These are phyloP conservation scores for Spisula subtruncata DNA, from an alignment of 2,888 invertebrate genomes.

Conservation along the genomic window DNA sequence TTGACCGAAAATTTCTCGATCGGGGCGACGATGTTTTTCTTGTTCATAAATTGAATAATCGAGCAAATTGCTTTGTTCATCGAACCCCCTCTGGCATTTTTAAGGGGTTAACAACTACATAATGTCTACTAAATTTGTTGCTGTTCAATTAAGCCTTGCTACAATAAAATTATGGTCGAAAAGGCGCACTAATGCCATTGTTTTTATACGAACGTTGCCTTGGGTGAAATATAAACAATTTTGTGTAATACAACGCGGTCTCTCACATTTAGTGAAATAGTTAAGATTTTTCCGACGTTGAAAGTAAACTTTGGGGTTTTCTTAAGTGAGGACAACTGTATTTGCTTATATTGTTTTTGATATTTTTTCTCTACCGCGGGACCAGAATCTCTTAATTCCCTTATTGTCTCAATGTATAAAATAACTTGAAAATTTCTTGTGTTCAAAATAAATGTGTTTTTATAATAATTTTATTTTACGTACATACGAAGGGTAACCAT, in stretches of 20 bases:
- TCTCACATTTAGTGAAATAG: background rate
- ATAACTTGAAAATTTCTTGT: slow-evolving; percentile 20
- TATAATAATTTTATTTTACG: slow-evolving; percentile 23
- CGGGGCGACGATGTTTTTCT: background rate
- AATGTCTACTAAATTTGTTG: slow-evolving; percentile 46
- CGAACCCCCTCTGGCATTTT: slow-evolving; percentile 38
- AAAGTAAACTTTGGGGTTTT: background rate
- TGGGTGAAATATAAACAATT: slow-evolving; percentile 15
- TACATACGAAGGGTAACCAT: background rate
- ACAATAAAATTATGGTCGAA: slow-evolving; percentile 45
- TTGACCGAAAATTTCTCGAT: slow-evolving; percentile 8
- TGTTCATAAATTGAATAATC: slow-evolving; percentile 35
- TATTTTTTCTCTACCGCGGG: background rate
- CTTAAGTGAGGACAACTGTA: background rate
- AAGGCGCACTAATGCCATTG: slow-evolving; percentile 41
- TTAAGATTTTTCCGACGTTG: background rate
- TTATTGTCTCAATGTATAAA: slow-evolving; percentile 9
- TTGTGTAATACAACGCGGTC: background rate
- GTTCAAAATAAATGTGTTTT: slow-evolving; percentile 17
- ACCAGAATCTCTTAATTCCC: slow-evolving; percentile 16
- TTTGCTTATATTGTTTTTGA: background rate
- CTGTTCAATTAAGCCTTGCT: slow-evolving; percentile 45
- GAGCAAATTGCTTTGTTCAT: slow-evolving; percentile 37
- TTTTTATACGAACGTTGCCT: slow-evolving; percentile 42
- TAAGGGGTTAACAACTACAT: slow-evolving; percentile 45